Conservation (phyloP, 2,888 invertebrate species). For the Caenorhabditis panamensis region DNA sequence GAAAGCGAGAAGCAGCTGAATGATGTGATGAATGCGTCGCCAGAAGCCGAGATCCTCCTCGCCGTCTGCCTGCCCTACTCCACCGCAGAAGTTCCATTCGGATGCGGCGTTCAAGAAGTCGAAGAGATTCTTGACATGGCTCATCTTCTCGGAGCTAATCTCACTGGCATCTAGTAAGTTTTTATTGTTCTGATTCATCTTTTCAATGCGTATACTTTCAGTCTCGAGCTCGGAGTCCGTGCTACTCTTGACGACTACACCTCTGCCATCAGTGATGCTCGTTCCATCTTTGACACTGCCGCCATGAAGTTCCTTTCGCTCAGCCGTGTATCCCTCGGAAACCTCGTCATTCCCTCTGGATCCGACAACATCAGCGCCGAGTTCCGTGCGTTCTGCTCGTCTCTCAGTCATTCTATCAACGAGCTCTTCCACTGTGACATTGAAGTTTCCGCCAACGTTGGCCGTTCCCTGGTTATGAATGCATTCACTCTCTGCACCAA, state of each 20-base stretch:
- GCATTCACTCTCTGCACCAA: constrained; percentile 93
- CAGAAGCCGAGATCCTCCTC: constrained; percentile 56
- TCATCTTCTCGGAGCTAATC: constrained; percentile 66
- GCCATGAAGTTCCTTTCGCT: constrained; percentile 28
- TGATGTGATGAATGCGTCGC: constrained; percentile 63
- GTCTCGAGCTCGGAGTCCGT: constrained; percentile 43
- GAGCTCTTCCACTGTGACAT: constrained; percentile 87
- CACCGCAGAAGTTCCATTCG: constrained; percentile 68
- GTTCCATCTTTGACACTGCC: constrained; percentile 41
- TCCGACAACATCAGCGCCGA: constrained; percentile 12
- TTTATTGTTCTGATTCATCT: not conserved
- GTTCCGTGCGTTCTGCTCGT: constrained; percentile 86
- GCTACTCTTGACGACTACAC: constrained; percentile 35
- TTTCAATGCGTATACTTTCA: no score
- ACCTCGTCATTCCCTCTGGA: constrained; percentile 34
- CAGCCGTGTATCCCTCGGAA: constrained; percentile 39
- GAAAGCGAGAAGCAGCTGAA: constrained; percentile 75
- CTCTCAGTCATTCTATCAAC: constrained; percentile 89
- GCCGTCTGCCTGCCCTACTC: constrained; percentile 52
- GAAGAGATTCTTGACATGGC: constrained; percentile 72
- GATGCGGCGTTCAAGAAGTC: constrained; percentile 77
- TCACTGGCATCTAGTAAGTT: constrained; percentile 82
- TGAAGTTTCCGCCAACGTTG: constrained; percentile 94
- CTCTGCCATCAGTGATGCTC: constrained; percentile 44
- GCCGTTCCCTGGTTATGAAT: constrained; percentile 94